Evolutionary conservation across 2,888 invertebrate species (phyloP).

Genomic region (Periphyllus acericola): DNA sequence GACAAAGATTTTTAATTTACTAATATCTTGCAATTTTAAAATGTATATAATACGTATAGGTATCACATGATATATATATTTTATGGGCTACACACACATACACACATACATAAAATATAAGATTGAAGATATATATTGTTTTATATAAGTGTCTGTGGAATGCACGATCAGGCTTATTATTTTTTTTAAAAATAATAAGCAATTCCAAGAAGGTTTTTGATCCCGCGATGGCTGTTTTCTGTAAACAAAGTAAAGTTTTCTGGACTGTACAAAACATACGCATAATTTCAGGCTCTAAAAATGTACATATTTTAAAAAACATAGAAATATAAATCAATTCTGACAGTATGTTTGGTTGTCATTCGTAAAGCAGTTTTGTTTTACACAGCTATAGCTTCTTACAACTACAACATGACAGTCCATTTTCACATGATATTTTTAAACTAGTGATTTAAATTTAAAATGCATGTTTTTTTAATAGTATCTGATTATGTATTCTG

Average conservation of each 20-base stretch:
- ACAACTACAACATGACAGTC: background rate
- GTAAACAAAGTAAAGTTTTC: conserved; percentile 25
- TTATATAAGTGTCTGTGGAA: background rate
- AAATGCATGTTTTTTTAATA: background rate
- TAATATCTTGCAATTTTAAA: background rate
- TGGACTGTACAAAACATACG: conserved; percentile 10
- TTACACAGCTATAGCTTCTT: background rate
- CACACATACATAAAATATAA: too few relatives aligned
- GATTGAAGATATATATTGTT: background rate
- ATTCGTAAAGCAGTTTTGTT: conserved; percentile 30
- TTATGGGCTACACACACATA: too few relatives aligned
- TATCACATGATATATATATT: too few relatives aligned
- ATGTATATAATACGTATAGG: too few relatives aligned
- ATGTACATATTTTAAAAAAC: conserved; percentile 48
- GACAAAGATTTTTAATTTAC: too few relatives aligned
- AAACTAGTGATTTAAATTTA: conserved; percentile 34
- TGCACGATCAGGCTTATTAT: background rate
- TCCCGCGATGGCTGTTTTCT: conserved; percentile 8
- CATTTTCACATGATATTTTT: conserved; percentile 20
- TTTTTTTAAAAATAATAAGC: conserved; percentile 14
- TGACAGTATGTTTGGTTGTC: conserved; percentile 34
- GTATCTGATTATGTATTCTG: background rate
- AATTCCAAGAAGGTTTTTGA: conserved; percentile 28
- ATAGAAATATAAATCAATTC: conserved; percentile 45
- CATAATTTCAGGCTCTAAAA: conserved; percentile 25